Conservation (phyloP, 35 echinoderm and acorn worm species). For the Amphiura filiformis region DNA sequence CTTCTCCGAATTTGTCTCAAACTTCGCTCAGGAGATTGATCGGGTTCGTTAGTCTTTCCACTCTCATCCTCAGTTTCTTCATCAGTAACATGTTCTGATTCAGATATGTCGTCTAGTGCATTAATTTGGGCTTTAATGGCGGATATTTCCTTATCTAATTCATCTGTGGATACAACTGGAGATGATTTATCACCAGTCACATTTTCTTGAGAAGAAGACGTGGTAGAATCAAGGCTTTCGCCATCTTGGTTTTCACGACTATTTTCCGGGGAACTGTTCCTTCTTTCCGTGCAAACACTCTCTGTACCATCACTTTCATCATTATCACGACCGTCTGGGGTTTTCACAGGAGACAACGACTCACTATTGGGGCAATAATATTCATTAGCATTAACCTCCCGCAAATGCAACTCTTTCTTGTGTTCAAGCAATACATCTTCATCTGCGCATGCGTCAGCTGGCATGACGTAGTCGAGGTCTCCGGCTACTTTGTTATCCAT, state of each 20-base stretch:
- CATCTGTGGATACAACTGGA: constrained; percentile 1
- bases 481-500: constrained; percentile 58
- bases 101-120: constrained; percentile 21
- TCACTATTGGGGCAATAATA: constrained; percentile 1
- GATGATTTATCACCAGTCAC: not conserved
- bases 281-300: not conserved
- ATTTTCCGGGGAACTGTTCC: not conserved
- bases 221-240: not conserved
- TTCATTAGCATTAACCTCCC: constrained; percentile 52
- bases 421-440: constrained; percentile 17
- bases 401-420: not conserved
- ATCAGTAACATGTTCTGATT: constrained; percentile 36
- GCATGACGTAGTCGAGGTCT: not conserved
- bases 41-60: not conserved
- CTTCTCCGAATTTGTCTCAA: constrained; percentile 66
- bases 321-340: not conserved
- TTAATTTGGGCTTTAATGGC: constrained; percentile 28
- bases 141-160: constrained; percentile 13
- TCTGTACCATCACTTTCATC: not conserved
- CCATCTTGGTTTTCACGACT: not conserved
- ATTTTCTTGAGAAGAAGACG: not conserved
- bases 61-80: constrained; percentile 1
- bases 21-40: constrained; percentile 8
- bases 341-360: not conserved
- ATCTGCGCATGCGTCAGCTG: not conserved